Evolutionary conservation across 35 echinoderm and acorn worm species (phyloP).

Genomic region (Acanthaster planci): DNA sequence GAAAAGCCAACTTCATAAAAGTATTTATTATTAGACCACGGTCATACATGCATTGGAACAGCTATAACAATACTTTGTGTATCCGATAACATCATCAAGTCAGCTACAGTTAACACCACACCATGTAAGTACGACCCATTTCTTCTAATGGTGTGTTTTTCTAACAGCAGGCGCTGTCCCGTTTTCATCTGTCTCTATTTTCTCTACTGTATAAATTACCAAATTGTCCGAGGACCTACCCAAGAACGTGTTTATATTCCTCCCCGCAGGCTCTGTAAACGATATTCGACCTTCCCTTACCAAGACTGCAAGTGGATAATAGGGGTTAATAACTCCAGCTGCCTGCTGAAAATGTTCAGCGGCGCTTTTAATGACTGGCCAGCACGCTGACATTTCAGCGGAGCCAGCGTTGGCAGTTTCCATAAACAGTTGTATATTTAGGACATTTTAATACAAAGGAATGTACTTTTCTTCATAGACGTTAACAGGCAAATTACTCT

Average conservation of each 20-base stretch:
- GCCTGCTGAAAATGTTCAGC: background rate
- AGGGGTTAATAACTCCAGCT: constrained; percentile 5
- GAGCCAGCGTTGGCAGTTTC: too few species aligned
- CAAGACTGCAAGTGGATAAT: background rate
- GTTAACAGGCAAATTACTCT: too few species aligned
- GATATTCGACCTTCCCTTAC: background rate
- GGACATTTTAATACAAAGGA: too few species aligned
- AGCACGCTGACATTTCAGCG: constrained; percentile 11
- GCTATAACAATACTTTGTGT: too few species aligned
- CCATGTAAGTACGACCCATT: background rate
- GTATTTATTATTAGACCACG: too few species aligned
- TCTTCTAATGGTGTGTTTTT: background rate
- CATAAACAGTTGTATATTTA: too few species aligned
- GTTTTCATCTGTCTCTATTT: background rate
- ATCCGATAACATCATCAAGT: too few species aligned
- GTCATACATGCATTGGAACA: too few species aligned
- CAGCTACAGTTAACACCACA: too few species aligned
- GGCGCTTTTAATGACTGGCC: constrained; percentile 4
- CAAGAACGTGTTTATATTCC: background rate
- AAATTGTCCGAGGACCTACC: background rate
- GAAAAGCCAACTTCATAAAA: too few species aligned
- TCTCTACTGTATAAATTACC: background rate
- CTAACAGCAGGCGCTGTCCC: background rate
- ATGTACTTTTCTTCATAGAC: too few species aligned
- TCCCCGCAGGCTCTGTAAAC: constrained; percentile 4